Conservation (phyloP, 2,797 vertebrate species). For the Spinus pinus region DNA sequence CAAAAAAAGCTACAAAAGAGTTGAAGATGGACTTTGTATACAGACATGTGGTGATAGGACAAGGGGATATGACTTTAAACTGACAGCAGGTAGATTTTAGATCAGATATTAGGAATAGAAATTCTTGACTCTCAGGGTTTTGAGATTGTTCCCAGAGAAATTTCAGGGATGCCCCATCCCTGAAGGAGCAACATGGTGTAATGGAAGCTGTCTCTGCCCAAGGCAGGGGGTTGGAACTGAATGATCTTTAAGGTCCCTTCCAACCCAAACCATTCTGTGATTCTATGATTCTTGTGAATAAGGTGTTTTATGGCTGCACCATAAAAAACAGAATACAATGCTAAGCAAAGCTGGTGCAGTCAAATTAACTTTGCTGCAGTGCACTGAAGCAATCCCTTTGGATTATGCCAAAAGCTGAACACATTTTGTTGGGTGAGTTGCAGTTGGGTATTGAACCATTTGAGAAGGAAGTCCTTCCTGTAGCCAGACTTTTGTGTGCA, state of each 20-base stretch:
- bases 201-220: neutral
- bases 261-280: neutral
- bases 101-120: neutral
- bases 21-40: neutral
- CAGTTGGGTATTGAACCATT: neutral
- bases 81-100: neutral
- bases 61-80: neutral
- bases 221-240: neutral
- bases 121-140: neutral
- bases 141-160: neutral
- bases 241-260: neutral
- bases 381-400: neutral
- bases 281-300: neutral
- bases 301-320: neutral
- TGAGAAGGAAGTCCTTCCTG: neutral
- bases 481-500: neutral
- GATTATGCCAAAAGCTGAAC: neutral
- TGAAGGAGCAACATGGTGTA: neutral
- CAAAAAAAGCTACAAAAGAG: neutral
- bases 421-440: accelerated
- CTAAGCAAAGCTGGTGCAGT: neutral
- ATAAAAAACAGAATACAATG: neutral
- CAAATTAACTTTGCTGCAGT: neutral
- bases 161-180: neutral
- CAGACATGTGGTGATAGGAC: neutral